Base-by-base conservation (phyloP, 2,888 invertebrate genomes). In the Ditylenchus weischeri region DNA sequence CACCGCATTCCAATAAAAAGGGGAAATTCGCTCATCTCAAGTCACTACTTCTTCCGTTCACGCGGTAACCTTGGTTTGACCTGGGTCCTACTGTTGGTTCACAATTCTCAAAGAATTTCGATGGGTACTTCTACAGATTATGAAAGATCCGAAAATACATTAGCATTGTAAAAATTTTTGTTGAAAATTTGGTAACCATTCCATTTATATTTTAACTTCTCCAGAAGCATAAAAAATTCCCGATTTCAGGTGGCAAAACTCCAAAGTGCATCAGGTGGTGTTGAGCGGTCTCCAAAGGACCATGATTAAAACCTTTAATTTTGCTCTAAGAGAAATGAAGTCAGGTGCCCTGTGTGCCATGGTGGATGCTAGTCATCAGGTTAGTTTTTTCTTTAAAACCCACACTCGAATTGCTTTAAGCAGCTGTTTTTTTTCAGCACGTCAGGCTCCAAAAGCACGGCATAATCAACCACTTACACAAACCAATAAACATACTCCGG, bases 321-420 rank as follows among this genome's bases (percentile, higher is more conserved):
- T 73, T 62, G 74, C 80, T n/a, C 72, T 81, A 29, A 71, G 76
- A 43, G 81, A 81, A 69, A 78, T 79, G 74, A 75, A 79, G 43
- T 74, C 71, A 60, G 80, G 78, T 7, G 75, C 74, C 6, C 62
- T 81, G 5, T 80, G 80, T 57, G 80, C 78, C 2, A 63, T 69
- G 13, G 78, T 79, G 5, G 78, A 78, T 48, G 73, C 73, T 0
- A 65, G 68, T 10, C 69, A 75, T 29, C 60, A 70, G 64, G 68
- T 68, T 38, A 19, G 10, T n/a, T 35, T 13, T 38, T 59, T 54
- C 2, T 6, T 4, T 21, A 47, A 13, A 43, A 61, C 38, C 61
- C n/a, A n/a, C 6, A 4, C 5, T 8, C 38, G 13, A 36, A 62
- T 47, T 29, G 2, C 11, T 38, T 11, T 43, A 43, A 23, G 5